Evolutionary conservation across 2,888 invertebrate genomes (phyloP).

Genomic region (Trissonchulus sp.): DNA sequence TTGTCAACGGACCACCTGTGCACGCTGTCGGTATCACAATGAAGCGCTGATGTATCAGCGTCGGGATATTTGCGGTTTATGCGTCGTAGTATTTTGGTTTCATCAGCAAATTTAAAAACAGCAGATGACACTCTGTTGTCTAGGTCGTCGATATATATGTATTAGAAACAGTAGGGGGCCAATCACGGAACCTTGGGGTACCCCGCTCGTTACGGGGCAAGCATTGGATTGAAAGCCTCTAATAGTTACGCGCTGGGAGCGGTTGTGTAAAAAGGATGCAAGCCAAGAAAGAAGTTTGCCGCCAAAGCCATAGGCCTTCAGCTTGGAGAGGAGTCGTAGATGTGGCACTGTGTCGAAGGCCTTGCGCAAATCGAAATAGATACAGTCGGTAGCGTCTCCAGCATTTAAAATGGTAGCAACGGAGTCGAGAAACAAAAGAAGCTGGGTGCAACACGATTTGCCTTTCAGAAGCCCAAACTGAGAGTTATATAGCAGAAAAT

Average conservation of each 20-base stretch:
- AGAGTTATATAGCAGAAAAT: background rate
- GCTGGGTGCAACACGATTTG: background rate
- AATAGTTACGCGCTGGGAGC: background rate
- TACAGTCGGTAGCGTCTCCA: background rate
- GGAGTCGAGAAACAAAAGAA: background rate
- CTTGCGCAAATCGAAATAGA: background rate
- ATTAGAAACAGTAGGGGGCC: constrained; percentile 2
- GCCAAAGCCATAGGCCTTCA: background rate
- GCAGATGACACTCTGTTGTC: background rate
- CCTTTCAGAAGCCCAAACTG: background rate
- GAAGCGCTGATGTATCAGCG: no score
- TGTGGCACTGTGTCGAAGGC: no score
- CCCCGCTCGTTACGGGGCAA: background rate
- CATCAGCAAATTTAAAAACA: constrained; percentile 13
- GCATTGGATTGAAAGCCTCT: background rate
- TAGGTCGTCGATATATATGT: constrained; percentile 7
- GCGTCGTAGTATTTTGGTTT: background rate
- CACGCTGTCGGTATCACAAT: no score
- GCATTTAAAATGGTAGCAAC: background rate
- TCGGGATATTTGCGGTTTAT: no score
- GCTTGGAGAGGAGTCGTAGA: no score
- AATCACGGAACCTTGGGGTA: constrained; percentile 6
- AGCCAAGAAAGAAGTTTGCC: no score
- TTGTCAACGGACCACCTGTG: no score
- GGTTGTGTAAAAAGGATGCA: no score